These are phyloP conservation scores for Muntiacus muntjak DNA, from an alignment of 2,113 vertebrate species.

Conservation along the genomic window DNA sequence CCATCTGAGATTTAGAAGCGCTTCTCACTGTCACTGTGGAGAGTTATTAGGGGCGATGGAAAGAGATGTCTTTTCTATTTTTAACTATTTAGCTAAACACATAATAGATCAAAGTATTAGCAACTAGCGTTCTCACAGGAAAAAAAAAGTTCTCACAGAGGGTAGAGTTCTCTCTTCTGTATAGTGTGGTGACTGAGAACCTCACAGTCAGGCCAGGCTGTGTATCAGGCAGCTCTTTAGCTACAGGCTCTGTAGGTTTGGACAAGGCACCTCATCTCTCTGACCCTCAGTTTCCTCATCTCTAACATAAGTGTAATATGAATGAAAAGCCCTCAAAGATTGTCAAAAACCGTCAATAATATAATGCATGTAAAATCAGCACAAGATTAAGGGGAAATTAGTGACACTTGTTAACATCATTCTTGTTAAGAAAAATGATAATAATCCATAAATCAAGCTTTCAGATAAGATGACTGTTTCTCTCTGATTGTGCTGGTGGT, in stretches of 20 bases:
- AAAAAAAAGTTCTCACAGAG: not conserved
- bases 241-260: not conserved
- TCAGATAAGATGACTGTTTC: not conserved
- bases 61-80: not conserved
- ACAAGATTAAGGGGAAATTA: not conserved
- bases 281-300: not conserved
- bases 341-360: not conserved
- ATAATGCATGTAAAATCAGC: not conserved
- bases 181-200: not conserved
- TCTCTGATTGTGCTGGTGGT: not conserved
- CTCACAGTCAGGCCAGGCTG: not conserved
- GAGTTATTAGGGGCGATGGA: not conserved
- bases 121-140: not conserved
- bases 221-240: not conserved
- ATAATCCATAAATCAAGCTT: not conserved
- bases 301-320: not conserved
- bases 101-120: not conserved
- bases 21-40: not conserved
- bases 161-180: not conserved
- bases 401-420: not conserved
- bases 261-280: not conserved
- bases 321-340: not conserved
- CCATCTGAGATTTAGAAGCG: not conserved
- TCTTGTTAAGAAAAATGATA: not conserved
- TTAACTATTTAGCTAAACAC: not conserved